Percentiles rank a stretch among this genome's conserved stretches.
Conservation (phyloP, 1,140 invertebrate genomes). For the Nomia melanderi region DNA sequence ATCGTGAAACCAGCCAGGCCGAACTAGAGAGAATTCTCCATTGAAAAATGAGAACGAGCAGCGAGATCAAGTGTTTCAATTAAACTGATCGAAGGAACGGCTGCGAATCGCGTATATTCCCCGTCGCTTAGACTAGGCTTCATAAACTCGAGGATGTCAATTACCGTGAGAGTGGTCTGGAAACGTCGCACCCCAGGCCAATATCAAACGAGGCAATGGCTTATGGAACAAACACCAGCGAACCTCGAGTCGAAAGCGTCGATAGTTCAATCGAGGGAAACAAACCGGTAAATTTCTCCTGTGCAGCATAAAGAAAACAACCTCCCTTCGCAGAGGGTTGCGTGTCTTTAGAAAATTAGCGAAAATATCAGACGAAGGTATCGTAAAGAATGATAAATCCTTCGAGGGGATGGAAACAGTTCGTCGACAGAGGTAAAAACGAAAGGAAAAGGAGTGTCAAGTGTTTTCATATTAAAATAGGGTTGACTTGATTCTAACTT, state of each 20-base stretch:
- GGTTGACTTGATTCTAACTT: too few species aligned
- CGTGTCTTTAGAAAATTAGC: constrained; percentile 11
- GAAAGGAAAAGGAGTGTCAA: constrained; percentile 70
- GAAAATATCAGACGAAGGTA: background rate
- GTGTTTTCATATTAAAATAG: background rate
- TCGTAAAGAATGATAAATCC: background rate
- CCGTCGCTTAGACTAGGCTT: constrained; percentile 4
- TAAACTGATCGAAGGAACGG: constrained; percentile 17
- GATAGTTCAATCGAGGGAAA: constrained; percentile 15
- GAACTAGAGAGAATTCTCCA: background rate
- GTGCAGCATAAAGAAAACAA: background rate
- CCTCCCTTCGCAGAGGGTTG: too few species aligned
- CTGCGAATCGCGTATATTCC: constrained; percentile 13
- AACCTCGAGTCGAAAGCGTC: constrained; percentile 7
- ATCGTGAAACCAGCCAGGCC: background rate
- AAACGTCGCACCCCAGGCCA: background rate
- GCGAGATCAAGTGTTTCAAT: constrained; percentile 21
- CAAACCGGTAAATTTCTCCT: background rate
- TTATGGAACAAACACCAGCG: constrained; percentile 21
- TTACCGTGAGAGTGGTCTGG: constrained; percentile 24
- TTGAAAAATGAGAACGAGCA: background rate
- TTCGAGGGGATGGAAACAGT: background rate
- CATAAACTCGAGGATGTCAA: constrained; percentile 39
- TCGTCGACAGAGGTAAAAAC: too few species aligned
- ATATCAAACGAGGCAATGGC: constrained; percentile 7